A percentile compares a stretch with the other conserved stretches of the same genome.
These are phyloP conservation scores for Parus major DNA, from an alignment of 2,113 vertebrate genomes.

Conservation along the genomic window DNA sequence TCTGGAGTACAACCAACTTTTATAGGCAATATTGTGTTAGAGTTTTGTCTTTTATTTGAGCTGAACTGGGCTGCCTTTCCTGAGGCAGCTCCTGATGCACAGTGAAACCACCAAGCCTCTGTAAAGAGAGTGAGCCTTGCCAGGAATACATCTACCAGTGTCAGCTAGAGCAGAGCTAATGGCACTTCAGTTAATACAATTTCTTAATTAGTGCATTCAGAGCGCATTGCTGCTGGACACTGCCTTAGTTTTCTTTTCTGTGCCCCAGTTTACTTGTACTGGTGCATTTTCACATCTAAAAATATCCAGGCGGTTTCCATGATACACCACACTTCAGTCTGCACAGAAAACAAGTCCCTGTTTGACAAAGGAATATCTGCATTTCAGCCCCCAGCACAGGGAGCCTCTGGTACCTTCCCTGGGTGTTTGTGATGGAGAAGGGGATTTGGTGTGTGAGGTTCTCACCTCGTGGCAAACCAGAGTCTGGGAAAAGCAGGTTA, in stretches of 20 bases:
- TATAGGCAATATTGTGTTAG: constrained; percentile 6
- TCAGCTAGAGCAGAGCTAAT: neutral
- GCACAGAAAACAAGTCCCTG: neutral
- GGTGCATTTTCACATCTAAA: constrained; percentile 25
- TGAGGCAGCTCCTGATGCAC: neutral
- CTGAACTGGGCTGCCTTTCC: neutral
- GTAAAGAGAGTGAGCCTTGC: neutral
- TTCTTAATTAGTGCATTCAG: neutral
- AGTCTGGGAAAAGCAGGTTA: neutral
- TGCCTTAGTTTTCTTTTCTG: neutral
- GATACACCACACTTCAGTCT: neutral
- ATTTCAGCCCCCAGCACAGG: neutral
- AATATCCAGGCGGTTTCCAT: constrained; percentile 4
- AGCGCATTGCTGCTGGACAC: neutral
- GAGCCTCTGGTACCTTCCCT: neutral
- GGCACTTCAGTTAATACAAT: neutral
- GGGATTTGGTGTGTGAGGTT: neutral
- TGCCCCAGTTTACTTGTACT: neutral
- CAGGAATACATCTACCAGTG: neutral
- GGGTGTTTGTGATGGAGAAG: neutral
- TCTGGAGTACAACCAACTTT: constrained; percentile 52
- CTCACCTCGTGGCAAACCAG: fast-evolving
- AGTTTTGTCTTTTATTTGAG: constrained; percentile 3
- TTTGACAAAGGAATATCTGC: neutral
- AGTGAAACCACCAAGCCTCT: neutral